Evolutionary conservation across 1,140 invertebrate species (phyloP).

Genomic region (Varroa destructor): DNA sequence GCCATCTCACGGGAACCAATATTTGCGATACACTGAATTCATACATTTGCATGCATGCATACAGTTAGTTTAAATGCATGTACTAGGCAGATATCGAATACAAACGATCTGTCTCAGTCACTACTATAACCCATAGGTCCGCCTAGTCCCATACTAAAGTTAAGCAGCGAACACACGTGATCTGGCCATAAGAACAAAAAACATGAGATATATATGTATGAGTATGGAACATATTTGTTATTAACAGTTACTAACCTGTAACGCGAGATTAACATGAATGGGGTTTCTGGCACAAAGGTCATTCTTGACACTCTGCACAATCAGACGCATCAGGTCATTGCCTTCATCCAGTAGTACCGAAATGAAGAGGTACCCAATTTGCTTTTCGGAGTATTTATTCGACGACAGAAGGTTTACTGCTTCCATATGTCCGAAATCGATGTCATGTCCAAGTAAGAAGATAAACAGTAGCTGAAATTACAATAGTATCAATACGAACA

Average conservation of each 20-base stretch:
- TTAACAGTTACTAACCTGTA: conserved; percentile 40
- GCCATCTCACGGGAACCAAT: conserved; percentile 99
- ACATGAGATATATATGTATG: no score
- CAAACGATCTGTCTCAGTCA: no score
- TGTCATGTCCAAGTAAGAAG: conserved; percentile 95
- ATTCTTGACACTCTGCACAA: conserved; percentile 99
- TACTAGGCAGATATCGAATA: no score
- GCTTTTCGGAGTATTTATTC: conserved; percentile 99
- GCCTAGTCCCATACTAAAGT: no score
- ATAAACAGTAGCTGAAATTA: conserved; percentile 68
- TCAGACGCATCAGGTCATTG: conserved; percentile 96
- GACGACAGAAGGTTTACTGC: conserved; percentile 99
- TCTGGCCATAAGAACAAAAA: no score
- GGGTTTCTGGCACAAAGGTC: conserved; percentile 92
- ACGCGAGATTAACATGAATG: conserved; percentile 93
- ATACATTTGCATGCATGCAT: no score
- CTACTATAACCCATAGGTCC: no score
- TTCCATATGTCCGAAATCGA: conserved; percentile 99
- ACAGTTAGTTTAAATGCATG: no score
- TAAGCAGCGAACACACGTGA: no score
- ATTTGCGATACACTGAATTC: conserved; percentile 88
- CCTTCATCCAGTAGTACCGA: conserved; percentile 98
- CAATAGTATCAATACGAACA: no score
- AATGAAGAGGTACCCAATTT: conserved; percentile 99
- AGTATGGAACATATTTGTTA: no score